Evolutionary conservation across 2,888 invertebrate genomes (phyloP), one percentile per base, ranked within the genome.

Genomic region (Xylota segnis): DNA sequence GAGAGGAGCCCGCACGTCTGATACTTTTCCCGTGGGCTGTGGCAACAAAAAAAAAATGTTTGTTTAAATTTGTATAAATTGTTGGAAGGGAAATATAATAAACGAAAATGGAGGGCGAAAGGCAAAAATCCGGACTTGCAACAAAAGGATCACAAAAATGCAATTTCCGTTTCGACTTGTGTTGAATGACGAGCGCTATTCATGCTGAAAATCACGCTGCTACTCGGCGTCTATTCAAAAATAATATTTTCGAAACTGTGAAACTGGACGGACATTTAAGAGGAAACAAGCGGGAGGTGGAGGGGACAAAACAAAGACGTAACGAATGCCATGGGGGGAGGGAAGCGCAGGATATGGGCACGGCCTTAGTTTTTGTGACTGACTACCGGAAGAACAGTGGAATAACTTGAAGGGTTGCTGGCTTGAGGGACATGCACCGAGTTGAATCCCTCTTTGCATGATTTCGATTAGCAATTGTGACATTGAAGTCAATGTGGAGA

Each of bases 61-160:
- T 56, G 32, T 32, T 32, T 9, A 34, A 56, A 56, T 56, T 56
- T 56, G 16, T 56, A 16, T 34, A 34, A 5, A 56, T 16, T 16
- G 29, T 37, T 10, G 32, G n/a, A 18, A 32, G 18, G 32, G 12
- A 45, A 29, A 66, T 66, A 23, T n/a, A 66, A 50, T 47, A 63
- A 47, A 45, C 6, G n/a, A 32, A 34, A 50, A 18, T n/a, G 16
- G n/a, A 7, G 56, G 6, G 5, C 6, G 29, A 45, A 14, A 45
- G 18, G 10, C 29, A 43, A 52, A 32, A n/a, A 37, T 18, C 52
- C 52, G 23, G 45, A 10, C 29, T 23, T 68, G 18, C 32, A 79
- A 74, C 65, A 70, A 76, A 61, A 76, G n/a, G 40, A 70, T 70
- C 68, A 76, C 37, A 63, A 82, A 82, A 82, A 76, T 82, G 76